Evolutionary conservation across 2,797 vertebrate genomes (phyloP).

Genomic region (Chelidonichthys spinosus): DNA sequence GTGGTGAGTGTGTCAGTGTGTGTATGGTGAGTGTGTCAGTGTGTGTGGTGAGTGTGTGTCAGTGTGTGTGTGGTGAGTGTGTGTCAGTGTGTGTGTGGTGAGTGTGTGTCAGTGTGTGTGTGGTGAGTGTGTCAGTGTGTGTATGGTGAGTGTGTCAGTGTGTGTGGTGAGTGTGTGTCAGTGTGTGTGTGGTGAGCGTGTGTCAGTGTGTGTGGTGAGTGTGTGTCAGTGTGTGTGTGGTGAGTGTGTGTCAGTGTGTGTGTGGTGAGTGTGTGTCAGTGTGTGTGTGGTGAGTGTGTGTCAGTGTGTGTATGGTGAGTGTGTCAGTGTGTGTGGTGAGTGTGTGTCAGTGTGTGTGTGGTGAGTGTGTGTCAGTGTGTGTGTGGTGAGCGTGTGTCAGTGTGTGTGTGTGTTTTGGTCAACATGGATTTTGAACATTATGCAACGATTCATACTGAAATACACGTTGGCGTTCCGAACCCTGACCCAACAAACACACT

Average conservation of each 20-base stretch:
- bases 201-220: slow-evolving; percentile 18
- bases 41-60: slow-evolving; percentile 22
- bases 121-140: slow-evolving; percentile 25
- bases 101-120: slow-evolving; percentile 24
- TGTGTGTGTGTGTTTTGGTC: slow-evolving; percentile 38
- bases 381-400: slow-evolving; percentile 25
- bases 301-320: slow-evolving; percentile 22
- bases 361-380: slow-evolving; percentile 14
- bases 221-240: slow-evolving; percentile 21
- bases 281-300: slow-evolving; percentile 10
- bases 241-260: slow-evolving; percentile 30
- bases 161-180: slow-evolving; percentile 30
- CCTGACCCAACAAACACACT: neutral
- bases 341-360: slow-evolving; percentile 19
- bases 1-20: slow-evolving; percentile 16
- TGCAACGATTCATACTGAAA: slow-evolving; percentile 33
- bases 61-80: slow-evolving; percentile 21
- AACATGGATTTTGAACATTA: slow-evolving; percentile 71
- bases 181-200: slow-evolving; percentile 26
- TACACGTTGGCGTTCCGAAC: neutral
- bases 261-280: slow-evolving; percentile 22
- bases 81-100: slow-evolving; percentile 26
- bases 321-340: slow-evolving; percentile 17
- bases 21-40: slow-evolving; percentile 19
- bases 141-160: slow-evolving; percentile 15